Evolutionary conservation across 2,113 vertebrate species (phyloP), one percentile per base, ranked within the genome.

Genomic region (Colinus virginianus): DNA sequence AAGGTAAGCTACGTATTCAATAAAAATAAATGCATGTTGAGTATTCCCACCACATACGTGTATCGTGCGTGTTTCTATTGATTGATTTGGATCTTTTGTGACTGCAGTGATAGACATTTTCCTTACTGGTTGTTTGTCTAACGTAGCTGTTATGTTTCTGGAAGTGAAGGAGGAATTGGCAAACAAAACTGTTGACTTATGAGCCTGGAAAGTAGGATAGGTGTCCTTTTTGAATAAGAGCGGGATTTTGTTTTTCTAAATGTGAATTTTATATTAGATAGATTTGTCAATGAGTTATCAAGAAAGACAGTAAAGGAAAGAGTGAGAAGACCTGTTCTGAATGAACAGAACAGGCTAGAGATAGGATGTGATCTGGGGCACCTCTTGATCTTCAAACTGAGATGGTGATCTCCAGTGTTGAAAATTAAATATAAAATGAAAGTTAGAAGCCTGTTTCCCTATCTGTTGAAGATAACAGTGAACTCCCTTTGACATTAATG

Each of bases 1-100:
- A 99, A 99, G 99, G 99, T 99, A 96, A 95, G 59, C 30, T 21
- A 30, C 61, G 9, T 21, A 4, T 53, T 76, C 90, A 45, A 56
- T 85, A 46, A 92, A 84, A 90, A 42, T 28, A 48, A 79, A 63
- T 82, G 25, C 9, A 8, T 32, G 16, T 25, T 76, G 15, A 22
- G 3, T 69, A 19, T 69, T 21, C n/a, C 40, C 75, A 4, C 38
- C 64, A 1, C 76, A n/a, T 11, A 21, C 49, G 9, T 36, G 25
- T 21, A 62, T 36, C 14, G 11, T 62, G 15, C 32, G 3, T 68
- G 3, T 53, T 72, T 81, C 40, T 32, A 28, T 40, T 81, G 63
- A 36, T 49, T 63, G 25, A 11, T 71, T 92, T 30, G 43, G 10
- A 42, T 77, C 13, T 76, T 78, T 53, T 20, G 51, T 56, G 40